Base-by-base conservation (phyloP, 2,797 vertebrate genomes). In the Hoplostethus mediterraneus region DNA sequence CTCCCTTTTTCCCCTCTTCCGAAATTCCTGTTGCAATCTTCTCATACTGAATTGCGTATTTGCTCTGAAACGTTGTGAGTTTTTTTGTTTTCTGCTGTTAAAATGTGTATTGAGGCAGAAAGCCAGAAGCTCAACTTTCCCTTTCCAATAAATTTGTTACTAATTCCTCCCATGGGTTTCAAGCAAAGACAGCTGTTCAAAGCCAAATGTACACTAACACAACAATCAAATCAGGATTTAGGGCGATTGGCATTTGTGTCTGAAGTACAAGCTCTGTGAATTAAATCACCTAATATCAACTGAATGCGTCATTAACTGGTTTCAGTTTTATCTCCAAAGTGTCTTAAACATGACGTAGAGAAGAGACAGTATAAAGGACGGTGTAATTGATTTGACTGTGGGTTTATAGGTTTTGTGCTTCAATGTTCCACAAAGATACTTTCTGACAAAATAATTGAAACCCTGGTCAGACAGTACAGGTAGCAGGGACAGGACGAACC, bases 401-500 rank as follows among this genome's bases (percentile, higher is more conserved):
- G 5, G 59, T 49, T 4, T 6, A 28, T 2, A 28, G 25, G 17
- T 33, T 69, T 73, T 14, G 33, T 25, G 58, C n/a, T 55, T n/a
- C 12, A 13, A 55, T 45, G 55, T 36, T 14, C 36, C 68, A 52
- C 25, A 49, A 33, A 67, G 55, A 54, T 36, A 0, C 38, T 44
- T 61, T 58, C 13, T 51, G 1, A 61, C 12, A 42, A 42, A 42
- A 42, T 66, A n/a, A 38, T 55, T 61, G 53, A 67, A 36, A 52
- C 38, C 55, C 17, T 17, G 11, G 38, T 77, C 28, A 17, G 54
- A 79, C 52, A 80, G 51, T 63, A 33, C 10, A 14, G 44, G 44
- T 3, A 45, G 14, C 14, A 14, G 4, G 3, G 13, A 5, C 4
- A 7, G n/a, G 59, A 54, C 56, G 67, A 59, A 59, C 67, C 63